Conservation (phyloP, 2,888 invertebrate genomes). For the Sphaerophoria taeniata region DNA sequence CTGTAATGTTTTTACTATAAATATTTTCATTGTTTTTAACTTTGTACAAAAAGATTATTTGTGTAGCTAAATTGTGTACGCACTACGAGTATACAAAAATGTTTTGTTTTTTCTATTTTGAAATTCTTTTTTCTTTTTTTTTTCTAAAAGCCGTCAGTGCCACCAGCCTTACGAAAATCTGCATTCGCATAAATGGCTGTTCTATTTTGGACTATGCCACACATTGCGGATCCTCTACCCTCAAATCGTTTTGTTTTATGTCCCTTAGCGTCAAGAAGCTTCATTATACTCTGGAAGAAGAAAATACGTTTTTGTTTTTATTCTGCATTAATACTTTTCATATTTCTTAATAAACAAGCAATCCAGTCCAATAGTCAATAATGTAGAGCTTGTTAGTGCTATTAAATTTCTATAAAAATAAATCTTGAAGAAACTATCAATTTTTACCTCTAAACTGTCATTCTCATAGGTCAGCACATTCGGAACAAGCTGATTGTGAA, state of each 20-base stretch:
- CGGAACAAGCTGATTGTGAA: conserved; percentile 94
- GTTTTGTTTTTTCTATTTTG: background rate
- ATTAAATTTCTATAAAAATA: background rate
- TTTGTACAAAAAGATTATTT: conserved; percentile 63
- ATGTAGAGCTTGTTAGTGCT: too few relatives aligned
- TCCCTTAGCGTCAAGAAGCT: conserved; percentile 87
- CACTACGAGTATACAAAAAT: background rate
- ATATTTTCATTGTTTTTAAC: conserved; percentile 39
- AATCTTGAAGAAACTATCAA: background rate
- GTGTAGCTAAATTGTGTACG: conserved; percentile 31
- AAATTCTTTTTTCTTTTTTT: background rate
- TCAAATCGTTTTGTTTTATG: conserved; percentile 86
- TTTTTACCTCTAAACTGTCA: conserved; percentile 82
- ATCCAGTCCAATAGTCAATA: too few relatives aligned
- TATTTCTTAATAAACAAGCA: too few relatives aligned
- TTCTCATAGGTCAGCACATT: conserved; percentile 88
- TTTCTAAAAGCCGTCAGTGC: conserved; percentile 87
- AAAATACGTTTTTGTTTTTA: too few relatives aligned
- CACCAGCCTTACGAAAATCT: conserved; percentile 92
- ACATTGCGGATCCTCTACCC: conserved; percentile 87
- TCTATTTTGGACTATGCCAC: conserved; percentile 87
- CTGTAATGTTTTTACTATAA: conserved; percentile 1
- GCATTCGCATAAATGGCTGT: conserved; percentile 90
- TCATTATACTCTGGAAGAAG: conserved; percentile 85
- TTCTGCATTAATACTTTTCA: too few relatives aligned